These are phyloP conservation scores for Glyphotaelius pellucidus DNA, from an alignment of 2,888 invertebrate genomes.

Conservation along the genomic window DNA sequence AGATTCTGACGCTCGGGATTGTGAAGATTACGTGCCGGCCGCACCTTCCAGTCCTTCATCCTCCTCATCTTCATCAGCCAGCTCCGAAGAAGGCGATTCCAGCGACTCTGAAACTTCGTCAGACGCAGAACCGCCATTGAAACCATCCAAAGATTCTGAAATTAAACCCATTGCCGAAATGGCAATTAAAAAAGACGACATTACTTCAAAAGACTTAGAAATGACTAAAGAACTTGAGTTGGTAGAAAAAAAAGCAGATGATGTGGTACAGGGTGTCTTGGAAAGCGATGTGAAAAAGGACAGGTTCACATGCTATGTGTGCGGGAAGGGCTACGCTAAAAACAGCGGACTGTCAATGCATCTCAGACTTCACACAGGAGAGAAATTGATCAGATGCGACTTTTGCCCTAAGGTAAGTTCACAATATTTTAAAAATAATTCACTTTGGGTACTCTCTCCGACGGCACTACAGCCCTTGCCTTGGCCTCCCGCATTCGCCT, in stretches of 20 bases:
- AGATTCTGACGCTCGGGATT: conserved; percentile 66
- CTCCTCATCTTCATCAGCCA: conserved; percentile 49
- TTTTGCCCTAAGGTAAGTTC: conserved; percentile 57
- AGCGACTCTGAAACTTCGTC: conserved; percentile 8
- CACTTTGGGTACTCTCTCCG: too few relatives aligned
- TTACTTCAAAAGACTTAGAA: not conserved
- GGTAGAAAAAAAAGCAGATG: not conserved
- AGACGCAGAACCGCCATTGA: not conserved
- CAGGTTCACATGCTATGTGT: conserved; percentile 54
- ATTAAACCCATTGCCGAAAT: not conserved
- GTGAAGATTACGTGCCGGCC: conserved; percentile 60
- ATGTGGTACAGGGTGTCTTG: not conserved
- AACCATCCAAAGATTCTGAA: not conserved
- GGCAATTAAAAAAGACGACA: not conserved
- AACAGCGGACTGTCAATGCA: conserved; percentile 64
- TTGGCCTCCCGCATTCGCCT: too few relatives aligned
- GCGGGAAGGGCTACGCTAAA: conserved; percentile 63
- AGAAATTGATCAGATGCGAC: conserved; percentile 58
- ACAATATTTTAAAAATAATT: not conserved
- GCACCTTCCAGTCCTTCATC: conserved; percentile 21
- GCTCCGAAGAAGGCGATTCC: conserved; percentile 18
- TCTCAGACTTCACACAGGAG: conserved; percentile 63
- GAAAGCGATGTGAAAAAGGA: not conserved
- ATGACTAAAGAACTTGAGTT: not conserved
- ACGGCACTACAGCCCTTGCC: too few relatives aligned